A percentile compares a stretch with the other conserved stretches of the same genome.
Conservation (phyloP, 1,140 invertebrate genomes). For the Achatina immaculata region DNA sequence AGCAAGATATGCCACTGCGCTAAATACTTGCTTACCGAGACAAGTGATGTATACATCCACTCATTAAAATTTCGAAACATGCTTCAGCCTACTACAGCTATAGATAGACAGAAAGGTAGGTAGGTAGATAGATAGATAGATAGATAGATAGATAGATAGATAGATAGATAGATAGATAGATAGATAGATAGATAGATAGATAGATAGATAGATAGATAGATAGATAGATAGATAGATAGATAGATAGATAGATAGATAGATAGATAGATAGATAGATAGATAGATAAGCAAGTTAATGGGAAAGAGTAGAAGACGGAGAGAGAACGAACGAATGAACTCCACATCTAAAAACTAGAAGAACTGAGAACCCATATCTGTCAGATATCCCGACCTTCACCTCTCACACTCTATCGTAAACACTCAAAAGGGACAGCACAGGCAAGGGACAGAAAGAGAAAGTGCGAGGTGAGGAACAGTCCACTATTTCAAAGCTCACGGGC, state of each 20-base stretch:
- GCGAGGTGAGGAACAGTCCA: too few relatives aligned
- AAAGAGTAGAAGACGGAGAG: neutral
- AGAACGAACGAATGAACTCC: neutral
- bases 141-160: neutral
- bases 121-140: neutral
- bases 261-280: neutral
- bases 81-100: too few relatives aligned
- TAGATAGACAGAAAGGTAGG: neutral
- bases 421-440: too few relatives aligned
- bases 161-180: neutral
- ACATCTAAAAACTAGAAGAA: neutral
- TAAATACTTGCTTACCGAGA: too few relatives aligned
- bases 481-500: too few relatives aligned
- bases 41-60: too few relatives aligned
- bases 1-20: too few relatives aligned
- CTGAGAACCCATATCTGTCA: neutral
- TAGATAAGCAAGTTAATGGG: neutral
- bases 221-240: neutral
- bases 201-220: neutral
- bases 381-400: too few relatives aligned
- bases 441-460: too few relatives aligned
- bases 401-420: too few relatives aligned
- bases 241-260: neutral
- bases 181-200: too few relatives aligned
- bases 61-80: too few relatives aligned